Evolutionary conservation across 2,888 invertebrate genomes (phyloP), one percentile per base, ranked within the genome.

Genomic region (Hofmannophila pseudospretella): DNA sequence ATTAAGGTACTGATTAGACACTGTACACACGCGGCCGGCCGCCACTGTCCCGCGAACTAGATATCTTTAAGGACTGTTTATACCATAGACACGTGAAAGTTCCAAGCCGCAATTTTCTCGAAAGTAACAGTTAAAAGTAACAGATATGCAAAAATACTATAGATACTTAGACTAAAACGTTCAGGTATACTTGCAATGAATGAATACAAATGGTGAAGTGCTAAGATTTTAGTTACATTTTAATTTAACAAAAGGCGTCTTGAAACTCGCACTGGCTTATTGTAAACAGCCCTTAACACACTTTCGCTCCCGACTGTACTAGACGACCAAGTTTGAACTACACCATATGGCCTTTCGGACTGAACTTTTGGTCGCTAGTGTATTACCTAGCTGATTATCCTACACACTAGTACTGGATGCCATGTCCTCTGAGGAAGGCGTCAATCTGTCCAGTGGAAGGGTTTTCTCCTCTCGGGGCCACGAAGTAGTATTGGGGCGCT

Each of bases 401-500:
- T 51, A 55, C 44, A 48, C 54, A 58, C 81, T 89, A 90, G 70
- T 88, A 90, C 66, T 90, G 89, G 58, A 91, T 89, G 65, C 90
- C 90, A 67, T 91, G 91, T 38, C 92, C 93, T 71, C 94, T 89
- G 44, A 95, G 89, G 80, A 94, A 95, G 38, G 93, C 92, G 67
- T 94, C 94, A 58, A 95, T 93, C 67, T 94, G 94, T 4, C 94
- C 93, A 25, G 89, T 85, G 28, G 92, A 90, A 20, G 63, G 58
- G 0, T 68, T 61, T 39, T 90, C 82, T 1, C 69, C 84, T 34
- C 82, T 77, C 0, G 89, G 90, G 20, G 90, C 89, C 20, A 90
- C 84, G 67, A 89, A 91, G 69, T 90, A 91, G 71, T 88, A 89
- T 57, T 89, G 89, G 25, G 84, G 68, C 14, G 66, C 45, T 39